Evolutionary conservation across 2,888 invertebrate species (phyloP).

Genomic region (Hirtodrosophila trivittata): DNA sequence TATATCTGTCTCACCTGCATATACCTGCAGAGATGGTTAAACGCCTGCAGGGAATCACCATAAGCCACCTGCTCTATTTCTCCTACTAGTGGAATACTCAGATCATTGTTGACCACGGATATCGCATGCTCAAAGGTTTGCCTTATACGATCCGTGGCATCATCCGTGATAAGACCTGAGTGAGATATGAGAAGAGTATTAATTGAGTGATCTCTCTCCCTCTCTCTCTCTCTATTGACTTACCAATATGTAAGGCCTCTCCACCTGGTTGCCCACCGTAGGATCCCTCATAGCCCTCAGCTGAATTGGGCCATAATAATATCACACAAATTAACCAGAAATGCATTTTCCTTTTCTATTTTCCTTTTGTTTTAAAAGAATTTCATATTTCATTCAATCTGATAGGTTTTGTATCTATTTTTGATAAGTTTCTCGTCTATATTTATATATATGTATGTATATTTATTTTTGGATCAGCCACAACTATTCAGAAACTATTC

Average conservation of each 20-base stretch:
- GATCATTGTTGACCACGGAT: constrained; percentile 74
- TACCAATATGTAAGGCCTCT: constrained; percentile 63
- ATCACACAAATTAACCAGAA: constrained; percentile 29
- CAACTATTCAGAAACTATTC: constrained; percentile 8
- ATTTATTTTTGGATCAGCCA: constrained; percentile 49
- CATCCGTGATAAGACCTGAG: constrained; percentile 80
- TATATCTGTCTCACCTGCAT: constrained; percentile 86
- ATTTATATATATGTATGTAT: constrained; percentile 33
- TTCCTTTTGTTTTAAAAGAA: neutral
- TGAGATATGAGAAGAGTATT: constrained; percentile 2
- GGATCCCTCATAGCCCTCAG: constrained; percentile 42
- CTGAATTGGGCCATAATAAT: constrained; percentile 37
- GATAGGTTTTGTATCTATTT: constrained; percentile 40
- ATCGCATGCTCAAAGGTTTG: constrained; percentile 81
- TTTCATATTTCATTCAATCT: constrained; percentile 6
- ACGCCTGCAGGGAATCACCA: constrained; percentile 85
- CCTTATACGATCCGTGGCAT: constrained; percentile 64
- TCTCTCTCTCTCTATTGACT: constrained; percentile 15
- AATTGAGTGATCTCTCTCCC: neutral
- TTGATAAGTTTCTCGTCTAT: constrained; percentile 24
- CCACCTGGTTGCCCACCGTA: constrained; percentile 33
- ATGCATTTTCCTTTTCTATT: constrained; percentile 44
- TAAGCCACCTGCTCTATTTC: constrained; percentile 83
- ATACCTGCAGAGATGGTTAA: constrained; percentile 85
- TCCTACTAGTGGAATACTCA: constrained; percentile 70